Evolutionary conservation across 2,797 vertebrate genomes (phyloP).

Genomic region (Apodemus agrarius): DNA sequence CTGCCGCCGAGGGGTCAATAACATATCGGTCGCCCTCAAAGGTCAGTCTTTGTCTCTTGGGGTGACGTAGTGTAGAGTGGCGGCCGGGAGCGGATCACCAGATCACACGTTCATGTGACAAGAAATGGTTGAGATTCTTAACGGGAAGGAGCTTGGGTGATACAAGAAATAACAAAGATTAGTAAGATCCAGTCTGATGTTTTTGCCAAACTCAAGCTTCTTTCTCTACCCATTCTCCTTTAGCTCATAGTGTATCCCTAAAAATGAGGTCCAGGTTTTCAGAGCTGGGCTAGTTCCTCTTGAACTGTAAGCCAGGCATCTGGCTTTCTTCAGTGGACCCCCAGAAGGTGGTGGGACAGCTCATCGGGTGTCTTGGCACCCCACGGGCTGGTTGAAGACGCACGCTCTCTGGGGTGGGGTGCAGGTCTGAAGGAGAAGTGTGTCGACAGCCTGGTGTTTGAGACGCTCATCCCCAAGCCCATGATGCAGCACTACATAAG

Average conservation of each 20-base stretch:
- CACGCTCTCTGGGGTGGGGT: background rate
- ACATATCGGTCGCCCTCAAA: constrained; percentile 93
- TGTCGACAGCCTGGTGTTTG: constrained; percentile 96
- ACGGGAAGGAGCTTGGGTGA: background rate
- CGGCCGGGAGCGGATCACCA: background rate
- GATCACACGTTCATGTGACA: background rate
- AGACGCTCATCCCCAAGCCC: constrained; percentile 96
- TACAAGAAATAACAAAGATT: background rate
- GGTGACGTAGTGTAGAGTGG: accelerated
- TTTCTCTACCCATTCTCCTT: background rate
- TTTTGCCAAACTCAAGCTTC: background rate
- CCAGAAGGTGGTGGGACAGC: background rate
- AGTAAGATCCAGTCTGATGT: background rate
- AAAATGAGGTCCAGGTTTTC: background rate
- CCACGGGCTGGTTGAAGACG: background rate
- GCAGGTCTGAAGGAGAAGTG: constrained; percentile 95
- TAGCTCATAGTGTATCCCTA: background rate
- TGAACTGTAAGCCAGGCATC: background rate
- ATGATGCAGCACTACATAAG: constrained; percentile 99
- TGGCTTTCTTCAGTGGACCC: background rate
- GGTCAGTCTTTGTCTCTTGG: constrained; percentile 86
- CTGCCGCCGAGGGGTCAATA: constrained; percentile 88
- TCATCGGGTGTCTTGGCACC: background rate
- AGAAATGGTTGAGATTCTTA: background rate
- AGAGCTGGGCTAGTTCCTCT: background rate